Percentiles rank a stretch among this genome's conserved stretches.
These are phyloP conservation scores for Drosophila robusta DNA, from an alignment of 2,888 invertebrate species.

Conservation along the genomic window DNA sequence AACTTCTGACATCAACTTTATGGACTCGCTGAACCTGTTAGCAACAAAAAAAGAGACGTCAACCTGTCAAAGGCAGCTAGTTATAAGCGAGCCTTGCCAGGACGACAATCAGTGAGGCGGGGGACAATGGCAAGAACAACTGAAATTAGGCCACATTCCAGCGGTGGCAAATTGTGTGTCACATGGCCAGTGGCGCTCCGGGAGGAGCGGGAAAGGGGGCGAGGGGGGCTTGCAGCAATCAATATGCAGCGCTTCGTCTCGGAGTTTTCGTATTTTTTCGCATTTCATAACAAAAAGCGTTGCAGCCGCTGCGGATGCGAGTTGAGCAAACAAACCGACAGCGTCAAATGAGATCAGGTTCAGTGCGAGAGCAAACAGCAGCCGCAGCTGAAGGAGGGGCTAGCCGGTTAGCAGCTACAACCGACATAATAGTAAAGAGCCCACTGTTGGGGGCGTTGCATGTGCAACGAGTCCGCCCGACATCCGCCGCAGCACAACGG, in stretches of 20 bases:
- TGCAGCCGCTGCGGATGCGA: constrained; percentile 24
- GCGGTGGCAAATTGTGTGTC: constrained; percentile 52
- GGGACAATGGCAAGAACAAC: constrained; percentile 31
- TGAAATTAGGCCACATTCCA: constrained; percentile 63
- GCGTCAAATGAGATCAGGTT: constrained; percentile 74
- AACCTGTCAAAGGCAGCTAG: constrained; percentile 39
- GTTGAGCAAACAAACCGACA: constrained; percentile 63
- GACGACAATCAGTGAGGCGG: constrained; percentile 25
- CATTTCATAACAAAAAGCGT: constrained; percentile 59
- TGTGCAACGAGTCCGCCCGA: constrained; percentile 51
- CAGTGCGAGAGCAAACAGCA: constrained; percentile 37
- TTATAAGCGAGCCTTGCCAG: constrained; percentile 35
- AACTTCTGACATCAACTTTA: constrained; percentile 5
- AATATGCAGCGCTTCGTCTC: constrained; percentile 43
- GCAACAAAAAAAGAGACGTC: constrained; percentile 10
- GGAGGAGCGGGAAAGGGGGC: background rate
- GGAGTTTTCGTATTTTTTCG: constrained; percentile 36
- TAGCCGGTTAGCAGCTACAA: background rate
- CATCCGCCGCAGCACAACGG: constrained; percentile 6
- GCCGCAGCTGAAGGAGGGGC: background rate
- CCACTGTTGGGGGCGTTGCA: constrained; percentile 52
- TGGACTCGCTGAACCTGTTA: background rate
- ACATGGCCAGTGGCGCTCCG: constrained; percentile 5
- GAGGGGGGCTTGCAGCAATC: constrained; percentile 43
- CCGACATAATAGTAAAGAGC: constrained; percentile 9